Conservation (phyloP, 2,888 invertebrate genomes). For the Tholera decimalis region DNA sequence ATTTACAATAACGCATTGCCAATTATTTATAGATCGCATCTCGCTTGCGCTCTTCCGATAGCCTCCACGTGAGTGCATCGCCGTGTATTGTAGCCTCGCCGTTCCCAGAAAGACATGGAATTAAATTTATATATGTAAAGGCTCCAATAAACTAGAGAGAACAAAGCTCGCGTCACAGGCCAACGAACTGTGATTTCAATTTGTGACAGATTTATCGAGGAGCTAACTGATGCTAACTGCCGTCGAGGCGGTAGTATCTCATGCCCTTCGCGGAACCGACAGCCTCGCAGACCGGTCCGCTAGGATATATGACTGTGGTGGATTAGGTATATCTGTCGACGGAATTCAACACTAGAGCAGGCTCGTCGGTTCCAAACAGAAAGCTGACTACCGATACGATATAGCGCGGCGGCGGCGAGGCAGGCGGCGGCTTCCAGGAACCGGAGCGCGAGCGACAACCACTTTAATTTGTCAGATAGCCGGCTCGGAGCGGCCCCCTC, state of each 20-base stretch:
- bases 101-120: slow-evolving; percentile 66
- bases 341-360: slow-evolving; percentile 60
- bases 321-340: slow-evolving; percentile 37
- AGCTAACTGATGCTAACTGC: slow-evolving; percentile 71
- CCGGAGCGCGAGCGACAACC: slow-evolving; percentile 17
- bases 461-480: slow-evolving; percentile 18
- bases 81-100: slow-evolving; percentile 33
- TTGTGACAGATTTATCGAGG: slow-evolving; percentile 81
- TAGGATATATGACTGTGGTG: slow-evolving; percentile 28
- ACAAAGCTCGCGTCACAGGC: slow-evolving; percentile 65
- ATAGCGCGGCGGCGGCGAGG: slow-evolving; percentile 29
- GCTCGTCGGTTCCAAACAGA: slow-evolving; percentile 52
- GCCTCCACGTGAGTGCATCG: slow-evolving; percentile 12
- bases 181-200: slow-evolving; percentile 74
- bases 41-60: slow-evolving; percentile 41
- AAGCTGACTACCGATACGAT: slow-evolving; percentile 61
- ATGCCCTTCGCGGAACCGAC: slow-evolving; percentile 73
- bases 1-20: slow-evolving; percentile 73
- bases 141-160: slow-evolving; percentile 67
- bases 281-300: slow-evolving; percentile 31
- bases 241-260: slow-evolving; percentile 63
- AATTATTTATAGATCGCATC: slow-evolving; percentile 71
- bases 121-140: slow-evolving; percentile 64
- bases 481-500: too few species aligned
- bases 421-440: slow-evolving; percentile 47